Evolutionary conservation across 2,888 invertebrate species (phyloP), one percentile per base, ranked within the genome.

Genomic region (Dynastes grantii): DNA sequence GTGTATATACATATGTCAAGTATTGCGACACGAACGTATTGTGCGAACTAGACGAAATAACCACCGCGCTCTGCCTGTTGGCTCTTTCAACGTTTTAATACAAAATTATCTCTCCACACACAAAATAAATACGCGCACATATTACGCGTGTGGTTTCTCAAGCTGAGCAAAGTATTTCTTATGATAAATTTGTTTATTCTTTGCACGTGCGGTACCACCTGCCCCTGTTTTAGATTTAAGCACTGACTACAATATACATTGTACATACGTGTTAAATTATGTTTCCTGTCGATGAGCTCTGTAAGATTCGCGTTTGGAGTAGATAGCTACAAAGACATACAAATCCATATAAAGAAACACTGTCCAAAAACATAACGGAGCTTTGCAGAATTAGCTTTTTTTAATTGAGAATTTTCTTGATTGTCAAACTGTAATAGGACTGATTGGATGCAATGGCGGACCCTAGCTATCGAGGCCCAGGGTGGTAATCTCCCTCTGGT

Each of bases 161-260:
- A 79, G 79, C 79, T 79, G 79, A 77, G 76, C 73, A 79, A 79
- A 71, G 78, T 78, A 68, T 79, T 79, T 77, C 73, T 77, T 79
- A 68, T 40, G 79, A 79, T 79, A 79, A 77, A 49, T 40, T 71
- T 73, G 73, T 73, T 73, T 73, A 73, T 73, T 73, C 73, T 73
- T 73, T 68, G 77, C 77, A 71, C 71, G 77, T 71, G 77, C 77
- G 77, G 40, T 61, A 71, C 77, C 77, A 77, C 77, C 77, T 77
- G 77, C 71, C 63, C 73, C 27, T 73, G 58, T 16, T 73, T 55
- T 73, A 40, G 73, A 73, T 73, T 73, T 58, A 73, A 58, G 55
- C 55, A 58, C 55, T 22, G 40, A 45, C 45, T 11, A 37, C 32
- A 1, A 45, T 45, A 45, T 8, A 45, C 22, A 22, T 22, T 11